A percentile compares a stretch with the other conserved stretches of the same genome.
Conservation (phyloP, 2,888 invertebrate species). For the Pyrrhosoma nymphula region DNA sequence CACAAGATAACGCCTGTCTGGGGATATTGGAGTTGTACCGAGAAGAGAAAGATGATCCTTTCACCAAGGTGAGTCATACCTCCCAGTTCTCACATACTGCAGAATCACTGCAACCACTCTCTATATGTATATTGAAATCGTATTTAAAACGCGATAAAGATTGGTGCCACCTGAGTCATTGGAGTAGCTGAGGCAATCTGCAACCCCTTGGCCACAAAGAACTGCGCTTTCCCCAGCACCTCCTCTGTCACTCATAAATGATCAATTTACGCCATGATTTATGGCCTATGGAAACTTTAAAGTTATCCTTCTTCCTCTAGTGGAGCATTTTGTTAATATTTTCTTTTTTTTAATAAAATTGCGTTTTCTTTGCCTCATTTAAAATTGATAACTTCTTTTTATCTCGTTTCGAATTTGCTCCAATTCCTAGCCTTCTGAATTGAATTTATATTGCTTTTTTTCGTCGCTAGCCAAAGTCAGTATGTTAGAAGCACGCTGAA, state of each 20-base stretch:
- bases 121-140: not conserved
- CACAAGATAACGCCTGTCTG: not conserved
- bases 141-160: not conserved
- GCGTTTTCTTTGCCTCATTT: no score
- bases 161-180: not conserved
- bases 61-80: constrained; percentile 9
- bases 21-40: constrained; percentile 52
- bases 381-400: no score
- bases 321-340: no score
- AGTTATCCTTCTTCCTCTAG: no score
- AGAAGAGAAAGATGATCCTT: constrained; percentile 20
- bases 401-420: no score
- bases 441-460: no score
- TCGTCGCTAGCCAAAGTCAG: no score
- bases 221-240: no score
- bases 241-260: not conserved
- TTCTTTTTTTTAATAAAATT: no score
- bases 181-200: not conserved
- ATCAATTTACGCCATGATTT: not conserved
- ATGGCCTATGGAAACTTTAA: no score
- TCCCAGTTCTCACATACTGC: not conserved
- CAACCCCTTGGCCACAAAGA: not conserved
- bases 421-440: no score
- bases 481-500: no score
- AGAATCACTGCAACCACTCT: not conserved